phyloP scores from a whole-genome alignment of 1,140 invertebrate genomes.

The Laodelphax striatellus region DNA sequence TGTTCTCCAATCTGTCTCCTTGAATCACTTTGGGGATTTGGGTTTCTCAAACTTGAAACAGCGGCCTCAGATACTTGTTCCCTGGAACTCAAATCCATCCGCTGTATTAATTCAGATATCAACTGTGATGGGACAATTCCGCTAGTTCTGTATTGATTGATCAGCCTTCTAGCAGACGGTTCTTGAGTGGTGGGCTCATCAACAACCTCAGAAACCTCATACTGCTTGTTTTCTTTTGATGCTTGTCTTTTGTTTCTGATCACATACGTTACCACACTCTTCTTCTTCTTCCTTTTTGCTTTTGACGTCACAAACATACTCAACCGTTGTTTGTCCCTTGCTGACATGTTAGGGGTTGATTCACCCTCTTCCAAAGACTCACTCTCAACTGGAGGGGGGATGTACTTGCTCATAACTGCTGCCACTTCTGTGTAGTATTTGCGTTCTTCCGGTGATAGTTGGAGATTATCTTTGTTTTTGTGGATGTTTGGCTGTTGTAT shows the following conservation, averaged over 20 bases:
- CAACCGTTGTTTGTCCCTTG: not conserved
- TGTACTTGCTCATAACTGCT: not conserved
- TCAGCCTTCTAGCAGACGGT: not conserved
- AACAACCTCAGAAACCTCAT: not conserved
- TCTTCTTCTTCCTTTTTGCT: not conserved
- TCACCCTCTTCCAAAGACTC: too few relatives aligned
- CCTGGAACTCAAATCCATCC: too few relatives aligned
- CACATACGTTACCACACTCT: not conserved
- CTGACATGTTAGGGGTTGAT: not conserved
- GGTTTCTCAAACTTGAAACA: too few relatives aligned
- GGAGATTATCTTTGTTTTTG: not conserved
- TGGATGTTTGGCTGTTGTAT: too few relatives aligned
- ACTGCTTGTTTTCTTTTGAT: not conserved
- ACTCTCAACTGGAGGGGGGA: not conserved
- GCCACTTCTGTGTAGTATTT: not conserved
- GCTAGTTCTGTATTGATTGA: too few relatives aligned
- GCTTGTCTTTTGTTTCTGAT: not conserved
- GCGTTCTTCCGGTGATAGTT: not conserved
- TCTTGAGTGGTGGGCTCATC: not conserved
- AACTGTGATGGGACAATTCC: too few relatives aligned
- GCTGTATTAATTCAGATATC: too few relatives aligned
- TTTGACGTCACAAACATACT: not conserved
- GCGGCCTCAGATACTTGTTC: too few relatives aligned
- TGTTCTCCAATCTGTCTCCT: too few relatives aligned
- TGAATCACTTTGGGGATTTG: too few relatives aligned